Percentiles rank a stretch among this genome's conserved stretches.
Evolutionary conservation across 2,113 vertebrate species (phyloP).

Genomic region (Megaptera novaeangliae): DNA sequence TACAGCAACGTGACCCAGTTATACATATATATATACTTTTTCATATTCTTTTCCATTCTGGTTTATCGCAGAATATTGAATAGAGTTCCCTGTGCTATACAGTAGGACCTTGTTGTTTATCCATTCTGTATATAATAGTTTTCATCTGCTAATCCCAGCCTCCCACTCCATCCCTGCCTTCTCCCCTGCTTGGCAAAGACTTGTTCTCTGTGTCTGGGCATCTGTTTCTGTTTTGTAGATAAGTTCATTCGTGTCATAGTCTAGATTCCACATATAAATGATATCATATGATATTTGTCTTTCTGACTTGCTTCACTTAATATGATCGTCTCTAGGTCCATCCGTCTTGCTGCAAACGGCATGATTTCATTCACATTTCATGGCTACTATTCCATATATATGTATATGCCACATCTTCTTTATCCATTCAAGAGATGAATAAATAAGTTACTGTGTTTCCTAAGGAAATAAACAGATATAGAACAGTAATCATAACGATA

Average conservation of each 20-base stretch:
- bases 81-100: neutral
- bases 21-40: neutral
- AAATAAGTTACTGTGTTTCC: neutral
- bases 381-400: neutral
- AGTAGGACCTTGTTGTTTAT: neutral
- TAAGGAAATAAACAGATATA: neutral
- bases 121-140: neutral
- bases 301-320: neutral
- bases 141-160: neutral
- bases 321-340: fast-evolving
- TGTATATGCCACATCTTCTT: neutral
- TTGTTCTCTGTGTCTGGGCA: neutral
- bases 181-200: neutral
- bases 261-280: neutral
- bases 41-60: neutral
- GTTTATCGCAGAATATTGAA: neutral
- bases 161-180: neutral
- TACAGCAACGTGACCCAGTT: neutral
- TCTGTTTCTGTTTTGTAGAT: neutral
- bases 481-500: neutral
- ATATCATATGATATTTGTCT: neutral
- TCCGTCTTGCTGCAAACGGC: fast-evolving
- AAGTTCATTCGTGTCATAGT: neutral
- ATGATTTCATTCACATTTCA: neutral
- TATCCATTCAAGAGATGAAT: neutral